Base-by-base conservation (phyloP, 2,113 vertebrate species). In the Jacana jacana region DNA sequence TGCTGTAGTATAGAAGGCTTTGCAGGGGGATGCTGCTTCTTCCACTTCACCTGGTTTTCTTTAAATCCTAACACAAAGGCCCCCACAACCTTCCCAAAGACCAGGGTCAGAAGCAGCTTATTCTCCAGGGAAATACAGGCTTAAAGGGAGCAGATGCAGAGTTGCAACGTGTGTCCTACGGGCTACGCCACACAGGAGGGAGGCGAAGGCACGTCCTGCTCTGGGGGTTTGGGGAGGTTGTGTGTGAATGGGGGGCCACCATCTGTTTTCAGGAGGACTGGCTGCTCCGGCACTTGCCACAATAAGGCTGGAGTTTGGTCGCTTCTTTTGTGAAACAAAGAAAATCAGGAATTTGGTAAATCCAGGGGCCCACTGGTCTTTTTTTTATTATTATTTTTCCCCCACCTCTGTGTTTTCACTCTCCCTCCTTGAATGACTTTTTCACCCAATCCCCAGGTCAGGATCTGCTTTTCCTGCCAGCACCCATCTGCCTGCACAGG, bases 81-180 rank as follows among this genome's bases (percentile, higher is more conserved):
- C 13, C 0, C 30, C 7, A 19, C 13, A 42, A 22, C 18, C 17
- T 55, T 40, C 39, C 35, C 27, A 22, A 40, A 66, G 35, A 11
- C 15, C 19, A 30, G 35, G 24, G 17, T 33, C 5, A 18, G 33
- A 51, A 79, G 10, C 55, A 75, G 55, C 25, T 49, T 37, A 25
- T n/a, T 91, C 40, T 66, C 61, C 13, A 31, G 0, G 39, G 64
- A 31, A 63, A 23, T 2, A 35, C 0, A 25, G 80, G 30, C 17
- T 31, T 28, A 3, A 35, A 48, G 49, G 49, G 51, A 37, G 27
- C 19, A 63, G 65, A 25, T 4, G 2, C 25, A 39, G 72, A 19
- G 31, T 6, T 49, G 39, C n/a, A 39, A 11, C 1, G 4, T 14
- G 1, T 5, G 13, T 8, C 19, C 70, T 14, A 1, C 2, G 14